Evolutionary conservation across 2,797 vertebrate genomes (phyloP).

Genomic region (Myripristis jacobus): DNA sequence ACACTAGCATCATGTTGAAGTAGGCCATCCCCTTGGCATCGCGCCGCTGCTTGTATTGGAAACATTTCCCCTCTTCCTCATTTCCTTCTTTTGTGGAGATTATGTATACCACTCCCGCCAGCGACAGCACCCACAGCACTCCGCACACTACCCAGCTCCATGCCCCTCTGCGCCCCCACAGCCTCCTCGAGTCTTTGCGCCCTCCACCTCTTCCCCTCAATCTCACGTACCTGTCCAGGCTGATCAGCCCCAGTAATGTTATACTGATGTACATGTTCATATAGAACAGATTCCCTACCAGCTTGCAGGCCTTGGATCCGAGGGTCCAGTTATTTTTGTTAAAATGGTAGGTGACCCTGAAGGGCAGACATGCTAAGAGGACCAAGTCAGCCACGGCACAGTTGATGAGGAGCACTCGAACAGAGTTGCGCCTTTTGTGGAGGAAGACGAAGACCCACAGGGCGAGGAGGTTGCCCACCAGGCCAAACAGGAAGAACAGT

Average conservation of each 20-base stretch:
- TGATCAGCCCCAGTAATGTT: conserved; percentile 86
- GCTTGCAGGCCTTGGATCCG: conserved; percentile 84
- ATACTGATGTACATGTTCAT: conserved; percentile 91
- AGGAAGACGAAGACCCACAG: conserved; percentile 91
- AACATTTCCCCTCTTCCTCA: conserved; percentile 76
- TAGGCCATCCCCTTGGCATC: conserved; percentile 83
- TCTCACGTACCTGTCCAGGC: conserved; percentile 85
- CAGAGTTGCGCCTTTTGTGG: conserved; percentile 89
- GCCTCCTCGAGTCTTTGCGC: conserved; percentile 54
- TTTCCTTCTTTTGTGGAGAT: conserved; percentile 50
- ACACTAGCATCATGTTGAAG: conserved; percentile 85
- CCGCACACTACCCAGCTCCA: conserved; percentile 79
- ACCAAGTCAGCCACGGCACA: conserved; percentile 92
- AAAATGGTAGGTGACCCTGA: conserved; percentile 89
- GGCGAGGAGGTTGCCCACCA: conserved; percentile 90
- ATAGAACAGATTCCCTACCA: conserved; percentile 90
- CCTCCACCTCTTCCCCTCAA: conserved; percentile 79
- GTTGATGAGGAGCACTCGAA: conserved; percentile 93
- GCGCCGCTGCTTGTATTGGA: conserved; percentile 87
- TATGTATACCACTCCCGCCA: conserved; percentile 54
- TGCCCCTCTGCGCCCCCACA: conserved; percentile 68
- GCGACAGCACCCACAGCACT: conserved; percentile 62
- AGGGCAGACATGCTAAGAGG: conserved; percentile 91
- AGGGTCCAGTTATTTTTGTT: conserved; percentile 85
- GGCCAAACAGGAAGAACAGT: conserved; percentile 88